These are phyloP conservation scores for Conus betulinus DNA, from an alignment of 1,140 invertebrate species.

Conservation along the genomic window DNA sequence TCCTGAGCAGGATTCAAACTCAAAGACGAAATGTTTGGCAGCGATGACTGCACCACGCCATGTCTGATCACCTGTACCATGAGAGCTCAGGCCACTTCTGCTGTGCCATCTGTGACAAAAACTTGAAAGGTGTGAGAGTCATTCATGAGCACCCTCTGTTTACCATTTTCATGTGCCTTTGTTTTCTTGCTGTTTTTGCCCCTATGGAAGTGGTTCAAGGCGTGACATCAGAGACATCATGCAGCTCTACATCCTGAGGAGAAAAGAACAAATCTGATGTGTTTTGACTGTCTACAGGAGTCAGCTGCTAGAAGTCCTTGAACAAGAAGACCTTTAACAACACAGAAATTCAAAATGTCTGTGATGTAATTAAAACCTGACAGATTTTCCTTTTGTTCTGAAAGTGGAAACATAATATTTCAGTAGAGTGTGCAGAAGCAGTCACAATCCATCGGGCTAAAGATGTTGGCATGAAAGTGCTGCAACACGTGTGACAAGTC, in stretches of 20 bases:
- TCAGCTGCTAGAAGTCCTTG: background rate
- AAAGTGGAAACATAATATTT: no score
- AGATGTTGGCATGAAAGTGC: no score
- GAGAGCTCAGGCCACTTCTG: background rate
- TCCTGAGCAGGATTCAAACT: background rate
- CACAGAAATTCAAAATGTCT: background rate
- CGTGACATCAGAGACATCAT: background rate
- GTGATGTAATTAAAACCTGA: background rate
- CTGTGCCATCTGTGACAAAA: background rate
- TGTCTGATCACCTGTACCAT: background rate
- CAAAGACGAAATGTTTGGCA: background rate
- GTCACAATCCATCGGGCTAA: no score
- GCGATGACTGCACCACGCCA: background rate
- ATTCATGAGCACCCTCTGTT: conserved; percentile 1
- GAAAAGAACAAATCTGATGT: background rate
- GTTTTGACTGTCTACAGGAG: background rate
- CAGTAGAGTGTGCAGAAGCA: no score
- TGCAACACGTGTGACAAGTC: no score
- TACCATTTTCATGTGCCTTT: conserved; percentile 1
- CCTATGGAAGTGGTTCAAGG: background rate
- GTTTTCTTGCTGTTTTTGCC: background rate
- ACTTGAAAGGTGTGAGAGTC: background rate
- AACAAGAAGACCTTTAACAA: background rate
- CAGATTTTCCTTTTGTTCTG: no score
- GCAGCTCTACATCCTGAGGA: background rate